Evolutionary conservation across 2,888 invertebrate genomes (phyloP).

Genomic region (Dioctria rufipes): DNA sequence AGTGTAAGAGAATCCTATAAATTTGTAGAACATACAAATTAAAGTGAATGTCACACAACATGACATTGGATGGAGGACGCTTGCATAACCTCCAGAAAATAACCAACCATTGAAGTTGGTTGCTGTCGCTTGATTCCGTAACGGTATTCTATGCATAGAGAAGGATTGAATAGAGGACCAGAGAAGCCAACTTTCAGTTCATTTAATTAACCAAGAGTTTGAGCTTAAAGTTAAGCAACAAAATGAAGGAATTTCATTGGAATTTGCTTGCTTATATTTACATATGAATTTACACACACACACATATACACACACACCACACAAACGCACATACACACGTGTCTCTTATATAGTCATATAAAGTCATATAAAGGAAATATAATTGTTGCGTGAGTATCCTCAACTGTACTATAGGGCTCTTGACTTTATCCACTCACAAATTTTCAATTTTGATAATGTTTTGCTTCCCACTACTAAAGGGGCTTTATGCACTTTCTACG

Average conservation of each 20-base stretch:
- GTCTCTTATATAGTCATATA: conserved; percentile 6
- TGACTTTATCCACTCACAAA: conserved; percentile 11
- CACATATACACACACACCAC: no score
- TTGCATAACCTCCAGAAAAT: conserved; percentile 45
- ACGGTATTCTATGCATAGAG: not conserved
- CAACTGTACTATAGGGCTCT: not conserved
- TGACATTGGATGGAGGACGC: conserved; percentile 38
- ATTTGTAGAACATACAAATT: conserved; percentile 47
- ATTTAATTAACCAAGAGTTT: conserved; percentile 41
- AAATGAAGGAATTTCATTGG: conserved; percentile 36
- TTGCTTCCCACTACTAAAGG: not conserved
- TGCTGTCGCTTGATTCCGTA: not conserved
- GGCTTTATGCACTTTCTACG: not conserved
- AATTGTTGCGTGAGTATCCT: not conserved
- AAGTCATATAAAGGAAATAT: no score
- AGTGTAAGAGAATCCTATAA: conserved; percentile 15
- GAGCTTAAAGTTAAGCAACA: conserved; percentile 47
- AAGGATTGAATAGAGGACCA: not conserved
- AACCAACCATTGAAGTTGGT: conserved; percentile 43
- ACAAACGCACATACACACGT: not conserved
- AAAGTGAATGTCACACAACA: conserved; percentile 53
- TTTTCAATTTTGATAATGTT: conserved; percentile 28
- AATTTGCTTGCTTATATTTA: conserved; percentile 7
- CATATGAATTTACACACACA: no score
- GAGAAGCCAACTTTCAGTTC: conserved; percentile 44